Base-by-base conservation (phyloP, 2,113 vertebrate genomes). In the Centrocercus urophasianus region DNA sequence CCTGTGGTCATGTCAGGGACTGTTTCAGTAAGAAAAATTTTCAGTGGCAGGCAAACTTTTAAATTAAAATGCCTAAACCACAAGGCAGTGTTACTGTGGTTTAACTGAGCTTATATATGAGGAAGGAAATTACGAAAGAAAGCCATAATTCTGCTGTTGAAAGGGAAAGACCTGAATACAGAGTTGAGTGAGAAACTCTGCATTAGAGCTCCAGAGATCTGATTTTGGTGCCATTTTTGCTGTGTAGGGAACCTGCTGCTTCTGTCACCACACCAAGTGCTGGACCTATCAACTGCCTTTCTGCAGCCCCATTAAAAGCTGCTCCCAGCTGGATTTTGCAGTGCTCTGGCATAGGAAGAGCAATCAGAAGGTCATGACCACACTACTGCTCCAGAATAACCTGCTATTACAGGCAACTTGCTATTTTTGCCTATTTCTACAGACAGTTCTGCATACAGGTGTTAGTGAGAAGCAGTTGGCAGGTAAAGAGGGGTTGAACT, bases 1-100 rank as follows among this genome's bases (percentile, higher is more conserved):
- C n/a, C 27, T 50, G 50, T 0, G 0, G 34, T 13, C 14, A 4
- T 36, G 40, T n/a, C 66, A 79, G 22, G 20, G 14, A 42, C 27
- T 47, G n/a, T 21, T 86, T 10, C 57, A 32, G 22, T 19, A 60
- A 59, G 48, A 75, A 75, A 74, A 40, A 73, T 59, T 40, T 28
- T 81, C 40, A 54, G n/a, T 6, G 4, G 10, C 32, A 19, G 2
- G 8, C 28, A 57, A 88, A 60, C 16, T 50, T 77, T 16, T 56
- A 71, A 89, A 81, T 30, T 13, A 64, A 83, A 90, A 6, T 74
- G 28, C 28, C 36, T 69, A 74, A 90, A 40, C 34, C 45, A 57
- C 38, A 64, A 56, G 4, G 8, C 21, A 67, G 14, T 47, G 34
- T 56, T 56, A 15, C 38, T 64, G 42, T 38, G 15, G 5, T 64